Conservation (phyloP, 2,113 vertebrate genomes). For the Aplodontia rufa region DNA sequence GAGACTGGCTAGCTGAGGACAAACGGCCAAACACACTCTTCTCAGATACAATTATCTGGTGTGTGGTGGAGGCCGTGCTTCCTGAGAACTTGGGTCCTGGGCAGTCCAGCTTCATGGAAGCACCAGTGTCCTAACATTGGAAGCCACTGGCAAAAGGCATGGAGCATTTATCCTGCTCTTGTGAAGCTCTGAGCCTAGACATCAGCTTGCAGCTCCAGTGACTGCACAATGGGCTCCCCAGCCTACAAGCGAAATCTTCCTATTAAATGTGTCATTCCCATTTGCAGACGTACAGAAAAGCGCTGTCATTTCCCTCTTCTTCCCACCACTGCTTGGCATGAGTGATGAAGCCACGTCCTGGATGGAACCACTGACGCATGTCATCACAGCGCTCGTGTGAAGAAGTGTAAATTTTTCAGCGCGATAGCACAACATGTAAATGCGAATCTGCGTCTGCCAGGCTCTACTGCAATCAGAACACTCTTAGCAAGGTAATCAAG, state of each 20-base stretch:
- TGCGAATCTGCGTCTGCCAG: background rate
- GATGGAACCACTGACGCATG: constrained; percentile 41
- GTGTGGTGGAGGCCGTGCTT: rapidly evolving
- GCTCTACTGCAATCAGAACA: background rate
- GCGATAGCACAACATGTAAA: background rate
- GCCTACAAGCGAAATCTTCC: background rate
- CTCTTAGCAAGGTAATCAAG: background rate
- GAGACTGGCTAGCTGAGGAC: background rate
- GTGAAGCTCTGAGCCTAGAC: background rate
- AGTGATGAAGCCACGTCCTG: constrained; percentile 51
- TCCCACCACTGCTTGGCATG: constrained; percentile 19
- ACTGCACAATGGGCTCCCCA: background rate
- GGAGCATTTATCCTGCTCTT: rapidly evolving
- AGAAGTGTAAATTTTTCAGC: background rate
- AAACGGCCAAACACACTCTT: background rate
- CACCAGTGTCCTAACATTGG: rapidly evolving
- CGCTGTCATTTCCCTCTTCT: background rate
- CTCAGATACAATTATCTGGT: background rate
- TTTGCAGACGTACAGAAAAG: constrained; percentile 60
- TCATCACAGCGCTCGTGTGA: constrained; percentile 38
- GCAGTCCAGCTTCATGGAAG: rapidly evolving
- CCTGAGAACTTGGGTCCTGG: rapidly evolving
- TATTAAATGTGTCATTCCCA: background rate
- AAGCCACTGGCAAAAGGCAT: rapidly evolving
- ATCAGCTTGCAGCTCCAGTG: background rate